A percentile compares a stretch with the other conserved stretches of the same genome.
These are phyloP conservation scores for Ophraella communa DNA, from an alignment of 2,888 invertebrate genomes.

Conservation along the genomic window DNA sequence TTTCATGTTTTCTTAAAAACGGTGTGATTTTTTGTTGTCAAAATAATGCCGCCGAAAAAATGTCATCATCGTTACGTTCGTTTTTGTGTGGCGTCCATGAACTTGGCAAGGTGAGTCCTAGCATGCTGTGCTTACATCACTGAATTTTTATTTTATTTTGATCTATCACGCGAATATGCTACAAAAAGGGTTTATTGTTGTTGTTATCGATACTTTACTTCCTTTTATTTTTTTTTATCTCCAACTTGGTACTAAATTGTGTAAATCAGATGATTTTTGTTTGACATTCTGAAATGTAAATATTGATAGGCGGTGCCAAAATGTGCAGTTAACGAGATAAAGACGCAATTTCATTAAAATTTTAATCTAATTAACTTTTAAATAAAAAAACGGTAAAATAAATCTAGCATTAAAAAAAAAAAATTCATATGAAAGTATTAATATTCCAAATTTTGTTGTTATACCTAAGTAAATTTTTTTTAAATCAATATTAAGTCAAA, in stretches of 20 bases:
- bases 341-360: neutral
- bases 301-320: neutral
- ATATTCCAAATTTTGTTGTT: too few relatives aligned
- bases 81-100: constrained; percentile 38
- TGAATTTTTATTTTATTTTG: constrained; percentile 20
- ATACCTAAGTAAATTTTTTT: too few relatives aligned
- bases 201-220: neutral
- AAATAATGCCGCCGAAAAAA: constrained; percentile 10
- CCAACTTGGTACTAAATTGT: neutral
- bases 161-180: constrained; percentile 10
- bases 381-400: too few relatives aligned
- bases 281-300: neutral
- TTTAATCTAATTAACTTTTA: too few relatives aligned
- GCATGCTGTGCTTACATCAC: constrained; percentile 22
- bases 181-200: neutral
- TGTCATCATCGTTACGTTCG: constrained; percentile 13
- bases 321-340: neutral
- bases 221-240: neutral
- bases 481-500: too few relatives aligned
- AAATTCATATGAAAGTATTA: too few relatives aligned
- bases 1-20: constrained; percentile 1
- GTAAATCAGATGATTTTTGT: neutral
- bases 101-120: constrained; percentile 43
- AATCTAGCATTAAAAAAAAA: too few relatives aligned
- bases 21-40: neutral